A percentile compares a stretch with the other conserved stretches of the same genome.
Evolutionary conservation across 2,888 invertebrate species (phyloP).

Genomic region (Blera fallax): DNA sequence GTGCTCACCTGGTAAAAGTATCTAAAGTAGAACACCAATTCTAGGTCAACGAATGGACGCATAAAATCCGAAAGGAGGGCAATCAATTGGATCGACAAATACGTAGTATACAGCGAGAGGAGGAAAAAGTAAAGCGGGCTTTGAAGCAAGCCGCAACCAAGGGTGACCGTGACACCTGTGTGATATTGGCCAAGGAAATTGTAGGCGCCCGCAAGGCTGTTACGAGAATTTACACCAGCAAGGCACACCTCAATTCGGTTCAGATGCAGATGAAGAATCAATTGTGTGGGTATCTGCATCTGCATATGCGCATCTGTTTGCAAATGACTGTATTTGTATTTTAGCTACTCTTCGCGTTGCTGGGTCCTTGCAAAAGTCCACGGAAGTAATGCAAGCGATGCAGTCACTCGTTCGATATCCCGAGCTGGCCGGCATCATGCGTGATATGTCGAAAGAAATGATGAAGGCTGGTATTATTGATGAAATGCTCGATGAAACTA

Average conservation of each 20-base stretch:
- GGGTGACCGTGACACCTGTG: constrained; percentile 96
- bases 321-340: constrained; percentile 57
- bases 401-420: constrained; percentile 94
- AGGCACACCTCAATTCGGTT: constrained; percentile 98
- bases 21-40: constrained; percentile 76
- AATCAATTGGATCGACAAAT: constrained; percentile 97
- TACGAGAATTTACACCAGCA: constrained; percentile 95
- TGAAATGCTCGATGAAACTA: constrained; percentile 99
- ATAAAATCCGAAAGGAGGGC: constrained; percentile 96
- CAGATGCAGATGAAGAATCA: constrained; percentile 99
- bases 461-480: constrained; percentile 99
- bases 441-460: constrained; percentile 99
- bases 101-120: constrained; percentile 97
- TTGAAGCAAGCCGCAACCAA: constrained; percentile 98
- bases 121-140: constrained; percentile 96
- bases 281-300: constrained; percentile 85
- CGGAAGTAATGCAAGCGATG: constrained; percentile 99
- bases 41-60: constrained; percentile 98
- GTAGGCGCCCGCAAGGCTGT: constrained; percentile 93
- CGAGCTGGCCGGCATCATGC: constrained; percentile 97
- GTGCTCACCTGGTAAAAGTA: not conserved
- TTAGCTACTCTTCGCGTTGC: constrained; percentile 96
- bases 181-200: constrained; percentile 96
- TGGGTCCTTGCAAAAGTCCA: constrained; percentile 96
- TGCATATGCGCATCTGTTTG: not conserved